Conservation (phyloP, 2,113 vertebrate genomes). For the Pristiophorus japonicus region DNA sequence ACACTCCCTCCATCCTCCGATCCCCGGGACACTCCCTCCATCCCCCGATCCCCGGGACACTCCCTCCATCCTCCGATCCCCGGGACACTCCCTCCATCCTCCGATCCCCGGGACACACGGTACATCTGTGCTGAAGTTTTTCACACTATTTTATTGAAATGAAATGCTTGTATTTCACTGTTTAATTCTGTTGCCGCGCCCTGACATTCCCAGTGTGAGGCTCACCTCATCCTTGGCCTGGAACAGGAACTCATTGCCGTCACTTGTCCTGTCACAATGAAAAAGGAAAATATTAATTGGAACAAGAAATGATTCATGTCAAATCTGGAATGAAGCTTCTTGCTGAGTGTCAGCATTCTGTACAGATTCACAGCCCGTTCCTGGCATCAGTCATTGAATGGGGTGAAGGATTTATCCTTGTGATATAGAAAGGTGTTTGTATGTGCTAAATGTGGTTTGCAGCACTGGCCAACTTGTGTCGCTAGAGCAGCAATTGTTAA, state of each 20-base stretch:
- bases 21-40: no score
- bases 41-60: no score
- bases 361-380: background rate
- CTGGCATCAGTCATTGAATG: background rate
- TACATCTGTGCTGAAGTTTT: background rate
- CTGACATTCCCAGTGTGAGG: background rate
- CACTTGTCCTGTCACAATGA: constrained; percentile 64
- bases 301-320: no score
- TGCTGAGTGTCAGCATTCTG: background rate
- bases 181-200: no score
- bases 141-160: background rate
- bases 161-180: background rate
- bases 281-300: constrained; percentile 33
- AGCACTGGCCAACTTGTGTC: background rate
- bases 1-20: no score
- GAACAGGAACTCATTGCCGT: constrained; percentile 84
- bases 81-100: background rate
- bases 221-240: constrained; percentile 90
- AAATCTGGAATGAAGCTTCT: background rate
- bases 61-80: background rate
- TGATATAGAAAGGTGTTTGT: background rate
- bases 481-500: no score
- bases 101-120: no score
- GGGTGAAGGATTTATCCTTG: background rate
- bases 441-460: no score